Evolutionary conservation across 2,113 vertebrate genomes (phyloP).

Genomic region (Balaeniceps rex): DNA sequence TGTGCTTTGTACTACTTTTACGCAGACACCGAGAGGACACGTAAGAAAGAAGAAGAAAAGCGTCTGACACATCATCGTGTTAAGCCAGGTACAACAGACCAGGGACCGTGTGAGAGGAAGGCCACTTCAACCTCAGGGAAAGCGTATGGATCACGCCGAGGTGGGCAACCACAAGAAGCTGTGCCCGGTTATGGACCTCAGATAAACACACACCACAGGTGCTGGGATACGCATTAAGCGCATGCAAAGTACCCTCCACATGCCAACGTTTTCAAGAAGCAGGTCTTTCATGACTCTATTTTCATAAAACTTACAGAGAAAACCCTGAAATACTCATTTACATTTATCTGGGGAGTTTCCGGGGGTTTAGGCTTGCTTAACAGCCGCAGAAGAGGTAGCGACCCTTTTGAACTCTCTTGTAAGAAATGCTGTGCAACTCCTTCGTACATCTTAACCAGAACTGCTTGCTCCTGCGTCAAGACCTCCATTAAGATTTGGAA

Average conservation of each 20-base stretch:
- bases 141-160: too few species aligned
- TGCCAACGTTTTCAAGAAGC: background rate
- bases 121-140: background rate
- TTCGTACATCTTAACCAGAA: background rate
- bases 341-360: background rate
- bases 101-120: background rate
- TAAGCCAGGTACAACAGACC: too few species aligned
- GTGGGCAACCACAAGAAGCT: background rate
- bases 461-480: background rate
- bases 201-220: background rate
- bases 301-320: background rate
- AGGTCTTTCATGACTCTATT: background rate
- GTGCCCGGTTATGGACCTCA: too few species aligned
- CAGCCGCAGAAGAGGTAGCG: background rate
- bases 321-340: background rate
- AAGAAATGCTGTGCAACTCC: background rate
- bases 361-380: background rate
- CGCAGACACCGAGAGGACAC: background rate
- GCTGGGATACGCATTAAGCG: background rate
- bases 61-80: fast-evolving
- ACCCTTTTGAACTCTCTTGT: background rate
- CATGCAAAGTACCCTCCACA: background rate
- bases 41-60: background rate
- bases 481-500: background rate
- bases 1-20: background rate